phyloP scores from a whole-genome alignment of 37 sponge, comb jelly and placozoan genomes.

The Aplysina aerophoba region DNA sequence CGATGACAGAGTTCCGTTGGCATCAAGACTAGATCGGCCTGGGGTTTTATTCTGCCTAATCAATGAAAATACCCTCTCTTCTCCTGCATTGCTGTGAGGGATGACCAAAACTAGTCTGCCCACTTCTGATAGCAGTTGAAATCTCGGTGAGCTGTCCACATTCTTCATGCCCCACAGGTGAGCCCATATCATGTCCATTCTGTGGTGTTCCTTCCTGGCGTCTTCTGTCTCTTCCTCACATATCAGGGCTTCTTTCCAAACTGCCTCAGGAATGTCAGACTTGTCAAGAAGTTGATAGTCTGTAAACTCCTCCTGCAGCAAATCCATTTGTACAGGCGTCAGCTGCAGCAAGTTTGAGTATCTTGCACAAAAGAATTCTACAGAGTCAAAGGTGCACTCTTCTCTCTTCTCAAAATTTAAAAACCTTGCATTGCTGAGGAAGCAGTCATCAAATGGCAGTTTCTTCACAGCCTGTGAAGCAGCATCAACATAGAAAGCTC shows the following conservation, averaged over 20 bases:
- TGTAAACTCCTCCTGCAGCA: constrained; percentile 33
- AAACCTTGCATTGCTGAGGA: constrained; percentile 20
- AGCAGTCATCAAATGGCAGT: constrained; percentile 38
- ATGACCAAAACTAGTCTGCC: constrained; percentile 8
- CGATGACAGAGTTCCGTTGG: constrained; percentile 24
- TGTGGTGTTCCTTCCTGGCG: constrained; percentile 17
- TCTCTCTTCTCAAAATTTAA: constrained; percentile 41
- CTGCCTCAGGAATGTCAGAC: neutral
- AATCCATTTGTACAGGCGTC: constrained; percentile 3
- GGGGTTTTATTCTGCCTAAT: constrained; percentile 30
- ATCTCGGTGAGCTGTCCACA: constrained; percentile 13
- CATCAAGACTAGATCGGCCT: constrained; percentile 19
- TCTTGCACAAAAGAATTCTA: constrained; percentile 30
- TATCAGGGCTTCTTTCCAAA: constrained; percentile 35
- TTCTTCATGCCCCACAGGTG: neutral
- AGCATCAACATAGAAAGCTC: constrained; percentile 42
- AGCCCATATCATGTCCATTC: constrained; percentile 41
- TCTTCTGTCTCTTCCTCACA: constrained; percentile 23
- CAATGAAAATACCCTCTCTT: constrained; percentile 33
- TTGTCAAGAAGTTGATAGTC: constrained; percentile 27
- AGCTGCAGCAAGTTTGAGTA: constrained; percentile 27
- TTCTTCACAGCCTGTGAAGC: constrained; percentile 28
- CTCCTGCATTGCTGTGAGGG: constrained; percentile 37
- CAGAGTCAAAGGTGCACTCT: constrained; percentile 18
- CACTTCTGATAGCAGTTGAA: constrained; percentile 15